Evolutionary conservation across 2,888 invertebrate genomes (phyloP).

Genomic region (Pyrocoelia pectoralis): DNA sequence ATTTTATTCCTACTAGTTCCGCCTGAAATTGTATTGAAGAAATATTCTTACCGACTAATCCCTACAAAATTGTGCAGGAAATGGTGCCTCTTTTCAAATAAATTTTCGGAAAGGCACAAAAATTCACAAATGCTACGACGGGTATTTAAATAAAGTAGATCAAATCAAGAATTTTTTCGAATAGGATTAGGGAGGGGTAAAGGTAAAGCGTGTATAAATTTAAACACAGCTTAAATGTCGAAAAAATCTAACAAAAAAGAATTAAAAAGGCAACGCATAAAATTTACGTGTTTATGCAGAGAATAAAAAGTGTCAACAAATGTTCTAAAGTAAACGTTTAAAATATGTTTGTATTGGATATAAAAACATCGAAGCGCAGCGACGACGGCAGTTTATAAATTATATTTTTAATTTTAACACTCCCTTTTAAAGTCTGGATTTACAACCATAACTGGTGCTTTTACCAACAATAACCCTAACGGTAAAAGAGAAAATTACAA

Average conservation of each 20-base stretch:
- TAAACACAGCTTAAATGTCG: too few relatives aligned
- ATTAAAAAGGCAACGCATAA: neutral
- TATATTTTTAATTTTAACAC: conserved; percentile 32
- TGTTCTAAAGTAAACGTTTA: conserved; percentile 19
- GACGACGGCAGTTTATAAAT: conserved; percentile 22
- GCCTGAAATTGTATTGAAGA: too few relatives aligned
- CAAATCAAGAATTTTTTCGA: too few relatives aligned
- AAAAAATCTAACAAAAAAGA: neutral
- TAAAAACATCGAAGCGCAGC: conserved; percentile 10
- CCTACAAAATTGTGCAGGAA: too few relatives aligned
- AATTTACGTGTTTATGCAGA: neutral
- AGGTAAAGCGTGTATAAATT: too few relatives aligned
- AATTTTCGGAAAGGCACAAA: too few relatives aligned
- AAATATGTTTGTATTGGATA: conserved; percentile 9
- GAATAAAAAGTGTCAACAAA: conserved; percentile 11
- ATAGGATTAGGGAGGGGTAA: too few relatives aligned
- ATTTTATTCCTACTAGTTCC: too few relatives aligned
- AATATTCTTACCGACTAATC: too few relatives aligned
- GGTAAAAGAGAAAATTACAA: conserved; percentile 37
- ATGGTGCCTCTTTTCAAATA: too few relatives aligned
- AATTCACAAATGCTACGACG: too few relatives aligned
- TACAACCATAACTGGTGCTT: conserved; percentile 28
- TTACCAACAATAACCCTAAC: conserved; percentile 18
- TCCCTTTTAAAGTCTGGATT: conserved; percentile 25
- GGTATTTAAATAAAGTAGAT: too few relatives aligned